Conservation (phyloP, 2,888 invertebrate species). For the Drosophila vallismaia region DNA sequence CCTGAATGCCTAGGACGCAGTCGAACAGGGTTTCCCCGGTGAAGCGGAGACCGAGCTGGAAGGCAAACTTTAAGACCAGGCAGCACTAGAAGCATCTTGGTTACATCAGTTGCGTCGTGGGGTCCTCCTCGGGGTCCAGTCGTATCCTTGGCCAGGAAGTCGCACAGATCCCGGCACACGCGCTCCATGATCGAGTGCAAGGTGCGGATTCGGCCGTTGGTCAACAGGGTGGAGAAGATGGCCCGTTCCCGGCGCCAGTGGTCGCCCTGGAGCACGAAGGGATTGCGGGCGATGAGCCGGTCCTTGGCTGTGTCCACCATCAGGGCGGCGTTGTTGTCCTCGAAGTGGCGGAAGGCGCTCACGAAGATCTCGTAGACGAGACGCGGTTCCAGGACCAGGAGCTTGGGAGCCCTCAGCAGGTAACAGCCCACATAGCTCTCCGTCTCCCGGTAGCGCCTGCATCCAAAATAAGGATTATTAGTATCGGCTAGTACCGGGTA, state of each 20-base stretch:
- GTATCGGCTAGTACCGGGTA: background rate
- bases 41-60: slow-evolving; percentile 80
- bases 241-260: slow-evolving; percentile 85
- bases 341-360: slow-evolving; percentile 83
- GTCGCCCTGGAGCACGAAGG: slow-evolving; percentile 84
- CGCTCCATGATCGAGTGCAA: slow-evolving; percentile 84
- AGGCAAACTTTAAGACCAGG: background rate
- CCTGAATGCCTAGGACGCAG: slow-evolving; percentile 84
- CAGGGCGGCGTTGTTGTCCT: slow-evolving; percentile 77
- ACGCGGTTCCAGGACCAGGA: slow-evolving; percentile 83
- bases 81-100: background rate
- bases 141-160: slow-evolving; percentile 79
- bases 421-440: slow-evolving; percentile 84
- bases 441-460: slow-evolving; percentile 71
- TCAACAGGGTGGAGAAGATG: slow-evolving; percentile 85
- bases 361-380: slow-evolving; percentile 83
- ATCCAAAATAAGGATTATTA: background rate
- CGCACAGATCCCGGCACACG: slow-evolving; percentile 83
- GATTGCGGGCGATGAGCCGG: slow-evolving; percentile 84
- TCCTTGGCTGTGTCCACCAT: slow-evolving; percentile 83
- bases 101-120: slow-evolving; percentile 84
- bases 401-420: slow-evolving; percentile 78
- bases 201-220: slow-evolving; percentile 84
- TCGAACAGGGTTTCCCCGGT: slow-evolving; percentile 84
- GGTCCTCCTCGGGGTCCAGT: slow-evolving; percentile 71